Base-by-base conservation (phyloP, 2,113 vertebrate species). In the Hemiprocne comata region DNA sequence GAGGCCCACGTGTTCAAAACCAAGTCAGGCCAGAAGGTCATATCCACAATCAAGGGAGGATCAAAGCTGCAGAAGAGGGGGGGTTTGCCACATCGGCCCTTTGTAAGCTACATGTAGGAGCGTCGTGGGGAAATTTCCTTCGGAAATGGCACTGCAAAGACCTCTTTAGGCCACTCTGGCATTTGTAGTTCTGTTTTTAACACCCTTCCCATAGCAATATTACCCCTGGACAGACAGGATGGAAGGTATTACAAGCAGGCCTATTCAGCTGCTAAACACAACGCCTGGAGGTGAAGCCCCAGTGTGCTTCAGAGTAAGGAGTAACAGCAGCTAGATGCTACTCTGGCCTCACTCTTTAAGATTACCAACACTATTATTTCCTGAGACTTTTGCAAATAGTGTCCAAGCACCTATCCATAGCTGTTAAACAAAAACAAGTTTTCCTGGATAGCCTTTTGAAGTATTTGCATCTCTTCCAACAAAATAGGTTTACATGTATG, bases 61-160 rank as follows among this genome's bases (percentile, higher is more conserved):
- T 62, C 25, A 70, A 92, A 78, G 31, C 36, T 87, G 65, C 38
- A 60, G 48, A 89, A 60, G 18, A 33, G 46, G 24, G 16, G n/a
- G n/a, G 18, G 14, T 46, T 40, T 57, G 62, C 66, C 94, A 69
- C n/a, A 80, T 26, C 70, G 65, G 23, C 11, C 51, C 23, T 62
- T 70, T 4, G 0, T 38, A 89, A n/a, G 11, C 18, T n/a, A 44
- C 10, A 8, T 1, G 4, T 17, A 25, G 23, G 4, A 58, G 50
- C 10, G 12, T 14, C 1, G 1, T 7, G 17, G 24, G 15, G 15
- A 74, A 62, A 51, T 24, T 40, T 42, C 17, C 38, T 93, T 60
- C 25, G 55, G 20, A 79, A 83, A 60, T 2, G 18, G 65, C 58
- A 58, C 23, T 75, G 66, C 16, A 61, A 94, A 65, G 36, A 85